phyloP scores from a whole-genome alignment of 2,797 vertebrate species.

The Sebastes hubbsi region DNA sequence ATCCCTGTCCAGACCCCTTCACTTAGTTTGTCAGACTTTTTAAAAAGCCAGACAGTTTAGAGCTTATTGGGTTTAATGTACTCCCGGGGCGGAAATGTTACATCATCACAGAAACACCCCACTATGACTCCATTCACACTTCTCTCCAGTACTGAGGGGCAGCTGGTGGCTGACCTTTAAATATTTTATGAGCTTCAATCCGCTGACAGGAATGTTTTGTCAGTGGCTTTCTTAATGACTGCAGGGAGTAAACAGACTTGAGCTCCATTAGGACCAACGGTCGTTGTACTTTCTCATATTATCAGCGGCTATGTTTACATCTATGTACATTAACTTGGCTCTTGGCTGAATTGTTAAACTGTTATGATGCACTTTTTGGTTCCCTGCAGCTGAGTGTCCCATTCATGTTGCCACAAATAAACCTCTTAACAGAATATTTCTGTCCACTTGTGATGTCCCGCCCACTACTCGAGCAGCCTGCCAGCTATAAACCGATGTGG shows the following conservation, averaged over 20 bases:
- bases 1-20: not conserved
- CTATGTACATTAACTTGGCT: not conserved
- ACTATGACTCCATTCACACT: not conserved
- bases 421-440: conserved; percentile 33
- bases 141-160: not conserved
- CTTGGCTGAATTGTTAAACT: not conserved
- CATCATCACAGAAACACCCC: not conserved
- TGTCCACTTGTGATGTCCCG: conserved; percentile 18
- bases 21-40: not conserved
- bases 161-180: conserved; percentile 19
- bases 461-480: not conserved
- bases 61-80: not conserved
- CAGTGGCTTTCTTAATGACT: not conserved
- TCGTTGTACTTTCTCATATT: not conserved
- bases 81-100: not conserved
- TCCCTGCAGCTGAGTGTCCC: not conserved
- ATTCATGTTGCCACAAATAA: conserved; percentile 17
- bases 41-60: not conserved
- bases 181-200: conserved; percentile 37
- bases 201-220: conserved; percentile 7
- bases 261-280: not conserved
- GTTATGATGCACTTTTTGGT: not conserved
- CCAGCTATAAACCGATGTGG: not conserved
- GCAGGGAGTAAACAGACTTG: not conserved
- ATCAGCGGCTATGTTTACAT: not conserved